A percentile compares a stretch with the other conserved stretches of the same genome.
Conservation (phyloP, 1,140 invertebrate species). For the Brachionus rubens region DNA sequence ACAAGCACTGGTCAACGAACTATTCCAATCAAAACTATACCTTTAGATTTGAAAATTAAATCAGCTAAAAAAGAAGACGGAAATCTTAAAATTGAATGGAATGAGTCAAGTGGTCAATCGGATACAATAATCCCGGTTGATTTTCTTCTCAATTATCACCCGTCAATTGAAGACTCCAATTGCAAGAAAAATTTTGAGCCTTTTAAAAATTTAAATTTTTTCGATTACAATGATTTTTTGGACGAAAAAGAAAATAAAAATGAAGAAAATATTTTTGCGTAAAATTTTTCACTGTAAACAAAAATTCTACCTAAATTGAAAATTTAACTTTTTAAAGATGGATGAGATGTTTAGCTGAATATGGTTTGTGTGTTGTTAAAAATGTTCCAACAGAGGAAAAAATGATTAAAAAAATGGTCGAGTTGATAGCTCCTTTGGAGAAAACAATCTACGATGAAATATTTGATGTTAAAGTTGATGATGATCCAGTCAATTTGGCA, state of each 20-base stretch:
- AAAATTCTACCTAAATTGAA: neutral
- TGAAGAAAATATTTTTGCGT: slow-evolving; percentile 26
- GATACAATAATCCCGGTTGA: slow-evolving; percentile 4
- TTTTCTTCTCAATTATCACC: neutral
- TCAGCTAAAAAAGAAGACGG: neutral
- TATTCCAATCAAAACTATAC: slow-evolving; percentile 18
- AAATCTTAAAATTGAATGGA: slow-evolving; percentile 6
- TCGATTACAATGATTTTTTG: slow-evolving; percentile 10
- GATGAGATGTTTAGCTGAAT: slow-evolving; percentile 26
- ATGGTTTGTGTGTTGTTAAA: slow-evolving; percentile 26
- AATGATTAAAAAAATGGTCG: slow-evolving; percentile 8
- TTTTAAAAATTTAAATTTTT: neutral
- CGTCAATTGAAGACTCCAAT: neutral
- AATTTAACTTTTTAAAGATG: slow-evolving; percentile 6
- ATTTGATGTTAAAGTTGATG: slow-evolving; percentile 50
- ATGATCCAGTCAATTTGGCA: slow-evolving; percentile 55
- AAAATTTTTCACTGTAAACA: neutral
- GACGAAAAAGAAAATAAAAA: neutral
- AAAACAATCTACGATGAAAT: slow-evolving; percentile 47
- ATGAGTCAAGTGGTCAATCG: neutral
- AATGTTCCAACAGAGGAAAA: slow-evolving; percentile 13
- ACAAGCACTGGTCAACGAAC: slow-evolving; percentile 41
- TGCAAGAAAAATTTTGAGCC: neutral
- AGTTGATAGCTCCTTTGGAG: slow-evolving; percentile 8
- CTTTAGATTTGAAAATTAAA: slow-evolving; percentile 8